Percentiles rank a stretch among this genome's conserved stretches.
Evolutionary conservation across 2,888 invertebrate genomes (phyloP).

Genomic region (Steinernema hermaphroditum): DNA sequence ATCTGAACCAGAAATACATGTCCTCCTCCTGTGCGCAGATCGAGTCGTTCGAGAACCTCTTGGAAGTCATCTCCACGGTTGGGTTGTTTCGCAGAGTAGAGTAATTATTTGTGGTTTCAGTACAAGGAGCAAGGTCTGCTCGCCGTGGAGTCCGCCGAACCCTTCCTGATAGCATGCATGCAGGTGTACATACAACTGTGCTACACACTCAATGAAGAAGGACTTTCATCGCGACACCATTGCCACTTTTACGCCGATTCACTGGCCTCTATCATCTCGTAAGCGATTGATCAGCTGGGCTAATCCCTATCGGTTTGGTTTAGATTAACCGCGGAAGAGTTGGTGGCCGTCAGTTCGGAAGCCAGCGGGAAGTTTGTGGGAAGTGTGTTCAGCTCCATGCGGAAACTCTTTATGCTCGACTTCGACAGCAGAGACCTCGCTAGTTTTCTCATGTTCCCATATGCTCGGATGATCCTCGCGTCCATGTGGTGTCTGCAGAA

Average conservation of each 20-base stretch:
- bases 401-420: neutral
- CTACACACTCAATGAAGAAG: neutral
- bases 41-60: neutral
- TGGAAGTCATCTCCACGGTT: neutral
- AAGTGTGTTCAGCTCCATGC: neutral
- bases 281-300: neutral
- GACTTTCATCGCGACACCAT: neutral
- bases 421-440: neutral
- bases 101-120: neutral
- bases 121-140: neutral
- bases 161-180: neutral
- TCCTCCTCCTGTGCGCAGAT: neutral
- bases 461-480: neutral
- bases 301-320: no score
- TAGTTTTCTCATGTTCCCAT: neutral
- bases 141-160: neutral
- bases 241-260: neutral
- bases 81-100: neutral
- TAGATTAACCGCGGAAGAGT: neutral
- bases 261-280: neutral
- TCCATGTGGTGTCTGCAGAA: neutral
- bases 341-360: neutral
- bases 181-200: neutral
- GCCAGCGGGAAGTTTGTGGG: neutral
- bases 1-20: neutral